Base-by-base conservation (phyloP, 2,888 invertebrate species). In the Empis stercorea region DNA sequence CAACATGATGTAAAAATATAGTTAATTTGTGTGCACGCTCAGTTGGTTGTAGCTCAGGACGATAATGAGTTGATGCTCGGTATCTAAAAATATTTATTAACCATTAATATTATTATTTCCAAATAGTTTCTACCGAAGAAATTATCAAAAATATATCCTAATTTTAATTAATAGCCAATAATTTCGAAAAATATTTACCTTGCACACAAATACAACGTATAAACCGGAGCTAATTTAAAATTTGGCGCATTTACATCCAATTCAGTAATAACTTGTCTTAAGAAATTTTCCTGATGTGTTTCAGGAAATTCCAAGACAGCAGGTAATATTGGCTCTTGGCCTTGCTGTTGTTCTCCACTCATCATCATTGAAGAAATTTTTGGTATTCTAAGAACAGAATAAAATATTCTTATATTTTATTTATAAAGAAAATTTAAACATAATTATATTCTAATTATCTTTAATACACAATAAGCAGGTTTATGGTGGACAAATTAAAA, bases 151-250 rank as follows among this genome's bases (percentile, higher is more conserved):
- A 27, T 6, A 27, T 6, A 7, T 27, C 6, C 23, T 27, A 2
- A 27, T 6, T 27, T 27, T 6, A 27, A 27, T 27, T 27, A 4
- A 27, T 7, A 27, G 23, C 23, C 23, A 27, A 27, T 7, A 4
- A 27, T 7, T 7, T 2, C 4, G 2, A 4, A 27, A 27, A 27
- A 4, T 7, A 27, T 55, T 59, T 60, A 79, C 76, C 91, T 79
- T 51, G 93, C 88, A 56, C 93, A 91, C 63, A 99, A 76, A 70
- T 99, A 99, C 20, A 99, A 77, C 3, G 94, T 87, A 71, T 97
- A 99, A 23, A 96, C 95, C 0, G 97, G 97, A 1, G 97, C 91
- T 52, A 99, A 76, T 64, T 94, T 93, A 73, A 97, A 97, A 56
- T 89, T 87, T 11, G 87, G 87, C 49, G 83, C 81, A 63, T 84